A percentile compares a stretch with the other conserved stretches of the same genome.
Evolutionary conservation across 2,797 vertebrate genomes (phyloP).

Genomic region (Sphenodon punctatus): DNA sequence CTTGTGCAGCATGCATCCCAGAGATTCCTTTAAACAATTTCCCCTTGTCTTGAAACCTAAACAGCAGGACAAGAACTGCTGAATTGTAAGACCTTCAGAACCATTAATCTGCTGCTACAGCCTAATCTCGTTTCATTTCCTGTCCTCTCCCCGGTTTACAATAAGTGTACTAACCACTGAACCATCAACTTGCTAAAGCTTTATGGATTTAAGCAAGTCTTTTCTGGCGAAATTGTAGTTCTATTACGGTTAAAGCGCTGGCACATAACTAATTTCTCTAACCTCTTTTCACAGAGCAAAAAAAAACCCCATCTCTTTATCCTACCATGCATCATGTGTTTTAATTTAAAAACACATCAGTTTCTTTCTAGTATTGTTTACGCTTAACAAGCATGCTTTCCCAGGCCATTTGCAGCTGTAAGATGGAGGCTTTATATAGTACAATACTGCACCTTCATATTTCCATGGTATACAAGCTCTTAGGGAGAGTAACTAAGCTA

Average conservation of each 20-base stretch:
- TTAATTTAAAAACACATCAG: background rate
- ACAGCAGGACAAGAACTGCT: background rate
- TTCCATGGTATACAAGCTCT: too few relatives aligned
- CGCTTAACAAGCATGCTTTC: too few relatives aligned
- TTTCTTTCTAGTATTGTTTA: background rate
- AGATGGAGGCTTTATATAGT: too few relatives aligned
- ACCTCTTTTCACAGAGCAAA: background rate
- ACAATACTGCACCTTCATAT: background rate
- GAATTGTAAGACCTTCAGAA: background rate
- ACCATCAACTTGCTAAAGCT: background rate
- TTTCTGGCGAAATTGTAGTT: background rate
- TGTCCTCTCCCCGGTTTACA: slow-evolving; percentile 1
- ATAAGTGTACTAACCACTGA: background rate
- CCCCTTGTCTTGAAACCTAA: slow-evolving; percentile 9
- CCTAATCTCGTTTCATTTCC: slow-evolving; percentile 15
- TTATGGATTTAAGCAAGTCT: background rate
- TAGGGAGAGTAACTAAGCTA: too few relatives aligned
- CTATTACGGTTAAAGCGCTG: background rate
- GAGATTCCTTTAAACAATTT: background rate
- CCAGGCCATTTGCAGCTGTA: too few relatives aligned
- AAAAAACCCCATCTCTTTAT: background rate
- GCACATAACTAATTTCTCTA: background rate
- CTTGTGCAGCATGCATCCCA: background rate
- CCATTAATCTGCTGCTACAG: background rate
- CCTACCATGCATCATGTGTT: background rate